Evolutionary conservation across 2,113 vertebrate genomes (phyloP).

Genomic region (Toxostoma redivivum): DNA sequence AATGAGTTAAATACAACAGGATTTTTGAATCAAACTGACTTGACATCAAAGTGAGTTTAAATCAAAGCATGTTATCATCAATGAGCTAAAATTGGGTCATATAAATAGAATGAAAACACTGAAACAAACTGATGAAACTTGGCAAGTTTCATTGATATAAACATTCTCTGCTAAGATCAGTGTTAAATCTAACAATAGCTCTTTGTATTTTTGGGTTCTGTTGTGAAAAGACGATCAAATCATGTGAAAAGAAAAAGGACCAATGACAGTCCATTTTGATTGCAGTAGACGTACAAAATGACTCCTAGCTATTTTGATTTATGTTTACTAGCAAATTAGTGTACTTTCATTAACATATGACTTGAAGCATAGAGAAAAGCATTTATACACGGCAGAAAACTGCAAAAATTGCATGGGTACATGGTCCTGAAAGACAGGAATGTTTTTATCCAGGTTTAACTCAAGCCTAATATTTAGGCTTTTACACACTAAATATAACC

Average conservation of each 20-base stretch:
- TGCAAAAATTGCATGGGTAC: not conserved
- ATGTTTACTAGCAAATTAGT: not conserved
- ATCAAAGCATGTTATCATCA: slow-evolving; percentile 67
- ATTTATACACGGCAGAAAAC: not conserved
- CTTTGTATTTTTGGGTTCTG: not conserved
- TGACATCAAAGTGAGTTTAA: slow-evolving; percentile 60
- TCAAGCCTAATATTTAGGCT: not conserved
- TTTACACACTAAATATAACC: not conserved
- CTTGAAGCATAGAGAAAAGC: not conserved
- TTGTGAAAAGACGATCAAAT: not conserved
- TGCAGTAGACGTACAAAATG: not conserved
- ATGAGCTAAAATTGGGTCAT: slow-evolving; percentile 56
- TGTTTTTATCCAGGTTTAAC: not conserved
- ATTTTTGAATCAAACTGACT: slow-evolving; percentile 56
- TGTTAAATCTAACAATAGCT: slow-evolving; percentile 29
- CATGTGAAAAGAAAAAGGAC: not conserved
- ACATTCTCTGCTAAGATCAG: slow-evolving; percentile 25
- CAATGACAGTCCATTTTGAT: not conserved
- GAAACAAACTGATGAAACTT: slow-evolving; percentile 42
- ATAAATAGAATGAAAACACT: slow-evolving; percentile 50
- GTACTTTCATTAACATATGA: not conserved
- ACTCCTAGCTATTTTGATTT: not conserved
- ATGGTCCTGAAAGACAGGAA: not conserved
- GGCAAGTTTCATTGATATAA: slow-evolving; percentile 38
- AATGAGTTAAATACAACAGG: slow-evolving; percentile 63